Evolutionary conservation across 1,140 invertebrate species (phyloP).

Genomic region (Bombus pyrosoma): DNA sequence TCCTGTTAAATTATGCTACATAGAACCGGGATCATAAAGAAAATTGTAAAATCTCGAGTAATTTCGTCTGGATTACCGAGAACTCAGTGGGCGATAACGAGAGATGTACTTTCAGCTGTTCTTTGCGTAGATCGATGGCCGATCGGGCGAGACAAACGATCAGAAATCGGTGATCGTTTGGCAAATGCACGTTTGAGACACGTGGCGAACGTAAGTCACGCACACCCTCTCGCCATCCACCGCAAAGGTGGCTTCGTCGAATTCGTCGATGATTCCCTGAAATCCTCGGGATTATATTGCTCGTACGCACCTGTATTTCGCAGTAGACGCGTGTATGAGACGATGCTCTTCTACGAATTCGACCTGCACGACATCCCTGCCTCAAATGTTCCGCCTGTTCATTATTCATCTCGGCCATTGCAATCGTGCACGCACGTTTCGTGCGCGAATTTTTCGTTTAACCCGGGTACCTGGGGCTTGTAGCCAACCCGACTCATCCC

Average conservation of each 20-base stretch:
- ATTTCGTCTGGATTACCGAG: constrained; percentile 18
- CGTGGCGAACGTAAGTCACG: constrained; percentile 43
- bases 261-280: constrained; percentile 41
- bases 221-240: constrained; percentile 26
- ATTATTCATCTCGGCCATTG: constrained; percentile 34
- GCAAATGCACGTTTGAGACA: constrained; percentile 17
- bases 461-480: not conserved
- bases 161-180: not conserved
- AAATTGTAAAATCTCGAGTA: not conserved
- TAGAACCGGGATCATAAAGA: not conserved
- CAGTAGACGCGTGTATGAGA: constrained; percentile 22
- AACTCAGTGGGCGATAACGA: constrained; percentile 46
- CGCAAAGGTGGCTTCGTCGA: constrained; percentile 44
- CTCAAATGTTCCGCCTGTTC: constrained; percentile 21
- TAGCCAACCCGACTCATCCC: not conserved
- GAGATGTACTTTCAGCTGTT: constrained; percentile 29
- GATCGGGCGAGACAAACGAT: constrained; percentile 26
- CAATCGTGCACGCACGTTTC: constrained; percentile 23
- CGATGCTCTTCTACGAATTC: constrained; percentile 50
- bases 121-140: constrained; percentile 24
- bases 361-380: constrained; percentile 15
- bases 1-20: not conserved
- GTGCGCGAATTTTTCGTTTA: constrained; percentile 34
- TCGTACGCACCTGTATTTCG: constrained; percentile 27
- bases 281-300: constrained; percentile 40